Base-by-base conservation (phyloP, 2,888 invertebrate species). In the Drosophila paracracens region DNA sequence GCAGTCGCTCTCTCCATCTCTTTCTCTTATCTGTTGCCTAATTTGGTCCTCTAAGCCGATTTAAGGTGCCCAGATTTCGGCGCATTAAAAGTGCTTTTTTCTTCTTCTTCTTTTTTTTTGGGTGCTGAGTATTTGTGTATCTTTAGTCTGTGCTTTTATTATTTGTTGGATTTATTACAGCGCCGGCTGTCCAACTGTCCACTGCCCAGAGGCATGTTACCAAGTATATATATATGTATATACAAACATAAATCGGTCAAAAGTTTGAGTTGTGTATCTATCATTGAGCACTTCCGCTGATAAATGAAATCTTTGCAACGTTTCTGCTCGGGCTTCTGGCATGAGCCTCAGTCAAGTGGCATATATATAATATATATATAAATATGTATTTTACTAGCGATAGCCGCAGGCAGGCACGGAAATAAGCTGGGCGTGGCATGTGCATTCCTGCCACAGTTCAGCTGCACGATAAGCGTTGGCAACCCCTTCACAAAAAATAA, bases 281-380 rank as follows among this genome's bases (percentile, higher is more conserved):
- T 36, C 89, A 86, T 89, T 89, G 87, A 75, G 80, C 68, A 76
- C 74, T 88, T 88, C 89, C 87, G 88, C 79, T 78, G 88, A 88
- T 89, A 88, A 88, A 75, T 59, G 81, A 74, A 86, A 83, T 86
- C 85, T 75, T 76, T 73, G 74, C 70, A 59, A 25, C 36, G 53
- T 11, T 27, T 36, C 40, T 40, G n/a, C 40, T 40, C 40, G 50
- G 11, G 62, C 51, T 48, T 54, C 38, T 57, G 52, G 46, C 40
- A 58, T 43, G 74, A 46, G 68, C 51, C 67, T 46, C 80, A 75
- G 74, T 84, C 82, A 76, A 76, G 79, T 87, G 84, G 80, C 87
- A 87, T 69, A 86, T 67, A 83, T 36, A 5, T 67, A 61, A 59
- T 43, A 16, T 27, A 56, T 27, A 38, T 67, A 56, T 33, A 56